Evolutionary conservation across 35 echinoderm and acorn worm genomes (phyloP).

Genomic region (Heliocidaris erythrogramma): DNA sequence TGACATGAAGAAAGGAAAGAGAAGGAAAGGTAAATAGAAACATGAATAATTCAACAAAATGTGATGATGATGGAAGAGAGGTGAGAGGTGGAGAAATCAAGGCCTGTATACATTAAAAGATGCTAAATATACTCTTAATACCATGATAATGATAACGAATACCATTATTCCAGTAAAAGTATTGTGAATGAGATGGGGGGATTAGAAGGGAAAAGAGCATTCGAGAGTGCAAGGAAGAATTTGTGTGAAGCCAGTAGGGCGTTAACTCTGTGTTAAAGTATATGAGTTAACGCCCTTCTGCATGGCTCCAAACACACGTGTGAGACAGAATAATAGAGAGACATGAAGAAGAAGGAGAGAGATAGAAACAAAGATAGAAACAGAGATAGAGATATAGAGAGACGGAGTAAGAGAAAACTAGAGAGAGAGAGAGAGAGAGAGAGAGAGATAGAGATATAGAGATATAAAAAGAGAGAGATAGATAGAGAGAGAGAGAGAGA

Average conservation of each 20-base stretch:
- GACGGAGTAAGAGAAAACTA: background rate
- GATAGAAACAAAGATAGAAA: too few species aligned
- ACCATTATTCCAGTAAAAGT: background rate
- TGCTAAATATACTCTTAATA: background rate
- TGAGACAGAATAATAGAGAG: background rate
- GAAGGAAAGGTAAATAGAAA: background rate
- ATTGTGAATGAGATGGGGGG: too few species aligned
- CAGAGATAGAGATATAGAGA: background rate
- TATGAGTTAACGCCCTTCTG: too few species aligned
- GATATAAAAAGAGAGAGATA: background rate
- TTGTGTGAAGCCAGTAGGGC: background rate
- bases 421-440: background rate
- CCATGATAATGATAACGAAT: background rate
- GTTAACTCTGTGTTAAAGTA: too few species aligned
- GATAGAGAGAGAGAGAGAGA: background rate
- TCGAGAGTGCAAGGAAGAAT: background rate
- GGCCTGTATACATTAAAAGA: background rate
- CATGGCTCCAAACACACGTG: too few species aligned
- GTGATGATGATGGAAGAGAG: background rate
- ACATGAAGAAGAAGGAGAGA: background rate
- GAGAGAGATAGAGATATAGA: background rate
- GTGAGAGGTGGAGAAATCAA: background rate
- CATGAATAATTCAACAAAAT: background rate
- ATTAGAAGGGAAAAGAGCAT: too few species aligned
- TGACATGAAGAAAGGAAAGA: background rate